phyloP scores from a whole-genome alignment of 2,888 invertebrate genomes.

The Flabesymbios commensalis region DNA sequence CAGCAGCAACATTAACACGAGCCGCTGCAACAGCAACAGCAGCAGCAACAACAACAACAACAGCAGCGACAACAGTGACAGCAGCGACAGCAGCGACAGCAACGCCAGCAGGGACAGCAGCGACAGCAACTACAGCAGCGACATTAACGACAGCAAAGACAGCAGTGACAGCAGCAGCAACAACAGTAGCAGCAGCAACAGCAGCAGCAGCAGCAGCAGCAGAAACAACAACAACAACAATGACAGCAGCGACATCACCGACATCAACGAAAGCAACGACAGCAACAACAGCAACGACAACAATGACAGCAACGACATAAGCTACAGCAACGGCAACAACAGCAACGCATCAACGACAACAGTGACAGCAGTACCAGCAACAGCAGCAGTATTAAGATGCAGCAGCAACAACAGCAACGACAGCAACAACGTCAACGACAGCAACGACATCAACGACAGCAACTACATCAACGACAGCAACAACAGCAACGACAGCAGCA shows the following conservation, averaged over 20 bases:
- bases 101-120: not conserved
- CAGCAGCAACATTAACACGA: not conserved
- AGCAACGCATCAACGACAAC: not conserved
- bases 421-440: not conserved
- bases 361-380: not conserved
- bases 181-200: not conserved
- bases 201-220: not conserved
- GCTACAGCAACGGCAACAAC: not conserved
- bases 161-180: not conserved
- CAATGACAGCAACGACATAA: not conserved
- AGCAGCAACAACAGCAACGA: not conserved
- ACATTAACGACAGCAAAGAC: not conserved
- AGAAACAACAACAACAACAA: not conserved
- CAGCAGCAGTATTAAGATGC: not conserved
- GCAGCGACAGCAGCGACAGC: not conserved
- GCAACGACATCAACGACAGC: not conserved
- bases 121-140: not conserved
- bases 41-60: not conserved
- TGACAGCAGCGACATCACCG: not conserved
- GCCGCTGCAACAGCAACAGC: not conserved
- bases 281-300: not conserved
- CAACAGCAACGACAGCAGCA: not conserved
- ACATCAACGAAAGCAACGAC: not conserved
- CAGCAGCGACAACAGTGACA: conserved; percentile 1
- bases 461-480: not conserved